Evolutionary conservation across 2,888 invertebrate species (phyloP).

Genomic region (Rhimphoctona megacephalus): DNA sequence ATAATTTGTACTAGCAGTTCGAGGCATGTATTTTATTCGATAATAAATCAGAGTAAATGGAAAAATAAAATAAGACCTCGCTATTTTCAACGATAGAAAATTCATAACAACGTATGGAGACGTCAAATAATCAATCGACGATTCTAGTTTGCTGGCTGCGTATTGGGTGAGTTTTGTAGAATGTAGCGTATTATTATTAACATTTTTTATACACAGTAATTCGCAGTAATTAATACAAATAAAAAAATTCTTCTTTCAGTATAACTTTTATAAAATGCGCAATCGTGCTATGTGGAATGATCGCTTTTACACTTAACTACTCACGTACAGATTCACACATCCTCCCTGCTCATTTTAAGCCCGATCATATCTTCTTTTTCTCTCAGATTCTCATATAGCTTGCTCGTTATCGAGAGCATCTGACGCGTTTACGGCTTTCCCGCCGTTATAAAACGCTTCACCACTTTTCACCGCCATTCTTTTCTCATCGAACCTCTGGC

Average conservation of each 20-base stretch:
- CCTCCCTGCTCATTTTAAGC: not conserved
- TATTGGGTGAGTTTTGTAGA: not conserved
- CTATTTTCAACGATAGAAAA: not conserved
- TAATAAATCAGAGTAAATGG: conserved; percentile 9
- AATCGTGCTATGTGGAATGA: conserved; percentile 2
- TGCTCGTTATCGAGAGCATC: conserved; percentile 54
- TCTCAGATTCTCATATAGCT: conserved; percentile 24
- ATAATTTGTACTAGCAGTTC: too few relatives aligned
- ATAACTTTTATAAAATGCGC: not conserved
- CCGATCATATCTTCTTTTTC: conserved; percentile 33
- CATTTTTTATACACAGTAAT: not conserved
- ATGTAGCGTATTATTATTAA: not conserved
- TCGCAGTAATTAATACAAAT: not conserved
- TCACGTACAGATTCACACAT: not conserved
- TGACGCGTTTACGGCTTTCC: conserved; percentile 55
- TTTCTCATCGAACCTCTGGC: conserved; percentile 30
- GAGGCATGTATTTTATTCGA: not conserved
- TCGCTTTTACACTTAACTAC: not conserved
- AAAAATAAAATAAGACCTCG: not conserved
- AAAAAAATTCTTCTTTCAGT: not conserved
- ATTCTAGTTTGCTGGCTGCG: not conserved
- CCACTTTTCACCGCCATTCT: conserved; percentile 54
- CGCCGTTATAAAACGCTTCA: conserved; percentile 61
- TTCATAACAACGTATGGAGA: not conserved
- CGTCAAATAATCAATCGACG: not conserved